phyloP scores from a whole-genome alignment of 2,113 vertebrate species.

The human region GRCh38 chr9:4372501-4373000 shows the following conservation, averaged over 20 bases:
- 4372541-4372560: neutral
- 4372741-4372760: neutral
- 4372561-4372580: neutral
- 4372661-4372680: slow-evolving; percentile 36
- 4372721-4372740: neutral
- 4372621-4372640: neutral
- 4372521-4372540: neutral
- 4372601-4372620: neutral
- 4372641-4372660: slow-evolving; percentile 5
- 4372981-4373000: neutral
- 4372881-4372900: neutral
- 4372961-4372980: neutral
- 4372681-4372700: neutral
- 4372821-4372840: neutral
- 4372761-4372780: neutral
- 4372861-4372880: neutral
- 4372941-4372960: neutral
- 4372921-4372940: neutral
- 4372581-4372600: neutral
- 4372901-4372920: neutral
- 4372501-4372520: neutral
- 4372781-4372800: neutral
- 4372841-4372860: neutral
- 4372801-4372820: neutral
- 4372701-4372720: neutral